Conservation (phyloP, 1,140 invertebrate genomes). For the Trinorchestia longiramus region DNA sequence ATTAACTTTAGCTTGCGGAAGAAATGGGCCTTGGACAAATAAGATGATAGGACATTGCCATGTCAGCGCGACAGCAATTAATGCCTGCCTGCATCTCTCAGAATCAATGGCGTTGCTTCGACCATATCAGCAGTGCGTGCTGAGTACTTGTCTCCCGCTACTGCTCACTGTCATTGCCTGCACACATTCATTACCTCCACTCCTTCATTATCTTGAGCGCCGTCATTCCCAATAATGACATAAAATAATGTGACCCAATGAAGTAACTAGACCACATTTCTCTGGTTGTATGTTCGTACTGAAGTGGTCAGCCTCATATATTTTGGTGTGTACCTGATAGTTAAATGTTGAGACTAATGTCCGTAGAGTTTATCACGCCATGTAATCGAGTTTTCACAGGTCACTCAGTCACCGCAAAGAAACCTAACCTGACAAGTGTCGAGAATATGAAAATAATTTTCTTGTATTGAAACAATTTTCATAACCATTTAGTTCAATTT, state of each 20-base stretch:
- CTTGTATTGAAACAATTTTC: no score
- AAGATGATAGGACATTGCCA: not conserved
- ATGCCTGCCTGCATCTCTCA: not conserved
- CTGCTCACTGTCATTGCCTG: not conserved
- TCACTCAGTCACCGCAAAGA: not conserved
- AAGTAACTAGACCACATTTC: not conserved
- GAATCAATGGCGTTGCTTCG: not conserved
- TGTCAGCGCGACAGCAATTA: not conserved
- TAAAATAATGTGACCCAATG: not conserved
- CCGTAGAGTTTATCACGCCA: not conserved
- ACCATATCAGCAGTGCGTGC: not conserved
- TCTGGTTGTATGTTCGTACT: not conserved
- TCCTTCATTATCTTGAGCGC: not conserved
- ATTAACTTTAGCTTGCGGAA: not conserved
- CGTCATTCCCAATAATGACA: not conserved
- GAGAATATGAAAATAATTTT: not conserved
- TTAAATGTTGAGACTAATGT: not conserved
- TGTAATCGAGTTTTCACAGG: not conserved
- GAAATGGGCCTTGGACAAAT: not conserved
- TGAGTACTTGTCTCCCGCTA: not conserved
- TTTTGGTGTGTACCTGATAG: not conserved
- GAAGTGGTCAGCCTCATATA: not conserved
- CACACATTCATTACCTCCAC: not conserved
- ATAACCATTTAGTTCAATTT: not conserved
- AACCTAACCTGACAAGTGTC: not conserved